Evolutionary conservation across 2,888 invertebrate genomes (phyloP).

Genomic region (Melieria omissa): DNA sequence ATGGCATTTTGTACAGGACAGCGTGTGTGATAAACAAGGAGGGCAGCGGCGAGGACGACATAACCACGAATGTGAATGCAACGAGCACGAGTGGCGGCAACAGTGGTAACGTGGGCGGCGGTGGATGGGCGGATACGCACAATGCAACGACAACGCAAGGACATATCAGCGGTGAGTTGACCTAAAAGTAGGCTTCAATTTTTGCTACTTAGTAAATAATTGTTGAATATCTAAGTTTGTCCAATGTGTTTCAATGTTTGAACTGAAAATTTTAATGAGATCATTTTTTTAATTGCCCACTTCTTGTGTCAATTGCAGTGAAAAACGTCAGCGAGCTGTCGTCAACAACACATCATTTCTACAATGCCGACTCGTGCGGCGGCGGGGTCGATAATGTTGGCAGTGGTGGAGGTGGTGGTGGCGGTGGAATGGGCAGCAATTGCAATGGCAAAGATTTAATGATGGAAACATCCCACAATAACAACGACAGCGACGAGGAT

Average conservation of each 20-base stretch:
- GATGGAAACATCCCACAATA: slow-evolving; percentile 63
- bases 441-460: slow-evolving; percentile 55
- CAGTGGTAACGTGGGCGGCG: slow-evolving; percentile 39
- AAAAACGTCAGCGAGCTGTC: slow-evolving; percentile 66
- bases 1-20: slow-evolving; percentile 64
- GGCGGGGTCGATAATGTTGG: slow-evolving; percentile 52
- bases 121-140: slow-evolving; percentile 7
- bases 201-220: not conserved
- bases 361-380: slow-evolving; percentile 65
- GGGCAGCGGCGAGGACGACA: slow-evolving; percentile 59
- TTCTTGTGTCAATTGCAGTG: slow-evolving; percentile 46
- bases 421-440: slow-evolving; percentile 47
- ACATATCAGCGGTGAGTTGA: slow-evolving; percentile 59
- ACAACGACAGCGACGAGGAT: slow-evolving; percentile 67
- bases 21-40: slow-evolving; percentile 65
- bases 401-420: slow-evolving; percentile 52
- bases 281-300: too few relatives aligned
- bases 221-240: not conserved
- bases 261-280: too few relatives aligned
- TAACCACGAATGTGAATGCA: slow-evolving; percentile 52
- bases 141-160: slow-evolving; percentile 50
- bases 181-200: not conserved
- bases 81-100: slow-evolving; percentile 51
- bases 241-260: too few relatives aligned
- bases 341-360: slow-evolving; percentile 65